phyloP scores from a whole-genome alignment of 2,888 invertebrate species.

The Eristalinus aeneus region DNA sequence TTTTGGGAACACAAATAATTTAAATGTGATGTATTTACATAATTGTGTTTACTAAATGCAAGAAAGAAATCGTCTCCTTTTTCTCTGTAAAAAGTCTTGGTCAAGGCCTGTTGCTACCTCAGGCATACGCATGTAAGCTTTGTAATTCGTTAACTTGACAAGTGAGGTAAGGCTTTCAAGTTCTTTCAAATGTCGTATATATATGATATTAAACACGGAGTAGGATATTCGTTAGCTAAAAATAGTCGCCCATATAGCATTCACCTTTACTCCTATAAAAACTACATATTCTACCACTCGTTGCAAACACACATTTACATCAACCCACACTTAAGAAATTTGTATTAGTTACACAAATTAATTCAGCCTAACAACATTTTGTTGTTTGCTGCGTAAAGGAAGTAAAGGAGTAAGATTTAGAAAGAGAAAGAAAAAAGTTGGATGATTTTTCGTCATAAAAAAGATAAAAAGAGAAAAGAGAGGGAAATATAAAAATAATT shows the following conservation, averaged over 20 bases:
- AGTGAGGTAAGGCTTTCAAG: too few species aligned
- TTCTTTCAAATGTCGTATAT: too few species aligned
- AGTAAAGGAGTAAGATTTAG: not conserved
- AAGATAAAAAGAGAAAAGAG: not conserved
- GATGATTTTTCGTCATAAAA: not conserved
- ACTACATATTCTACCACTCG: not conserved
- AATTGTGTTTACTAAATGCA: too few species aligned
- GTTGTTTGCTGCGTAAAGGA: not conserved
- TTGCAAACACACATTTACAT: not conserved
- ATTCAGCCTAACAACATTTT: not conserved
- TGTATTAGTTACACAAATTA: not conserved
- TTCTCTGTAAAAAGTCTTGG: too few species aligned
- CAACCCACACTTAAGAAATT: not conserved
- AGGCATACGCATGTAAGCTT: too few species aligned
- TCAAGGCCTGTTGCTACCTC: too few species aligned
- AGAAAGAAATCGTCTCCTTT: too few species aligned
- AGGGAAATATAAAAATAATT: not conserved
- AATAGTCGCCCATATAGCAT: not conserved
- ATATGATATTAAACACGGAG: too few species aligned
- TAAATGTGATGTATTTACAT: too few species aligned
- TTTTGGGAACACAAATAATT: too few species aligned
- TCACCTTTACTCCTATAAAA: not conserved
- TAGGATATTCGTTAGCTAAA: not conserved
- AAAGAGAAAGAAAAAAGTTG: not conserved
- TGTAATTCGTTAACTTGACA: too few species aligned